Evolutionary conservation across 1,140 invertebrate species (phyloP).

Genomic region (Atopsyche davidsoni): DNA sequence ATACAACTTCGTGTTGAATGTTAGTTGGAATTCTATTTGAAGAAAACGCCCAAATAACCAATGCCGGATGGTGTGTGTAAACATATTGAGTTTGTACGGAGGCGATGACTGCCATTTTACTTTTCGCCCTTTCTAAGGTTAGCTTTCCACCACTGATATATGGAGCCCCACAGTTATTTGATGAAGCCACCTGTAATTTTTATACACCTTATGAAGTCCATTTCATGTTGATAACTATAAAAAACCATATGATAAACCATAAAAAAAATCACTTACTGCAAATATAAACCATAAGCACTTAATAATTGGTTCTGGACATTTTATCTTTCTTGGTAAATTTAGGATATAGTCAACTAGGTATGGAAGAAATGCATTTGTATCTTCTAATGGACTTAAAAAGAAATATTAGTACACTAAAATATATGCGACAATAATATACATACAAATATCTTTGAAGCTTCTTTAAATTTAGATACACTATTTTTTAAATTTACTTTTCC

Average conservation of each 20-base stretch:
- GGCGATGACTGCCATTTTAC: conserved; percentile 16
- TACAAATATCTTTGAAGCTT: no score
- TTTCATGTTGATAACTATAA: no score
- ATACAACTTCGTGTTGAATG: conserved; percentile 18
- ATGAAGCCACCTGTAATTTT: conserved; percentile 4
- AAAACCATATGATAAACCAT: neutral
- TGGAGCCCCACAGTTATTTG: neutral
- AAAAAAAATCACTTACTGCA: no score
- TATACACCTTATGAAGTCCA: no score
- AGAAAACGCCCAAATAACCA: conserved; percentile 24
- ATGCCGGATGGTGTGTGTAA: conserved; percentile 24
- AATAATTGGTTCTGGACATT: conserved; percentile 15
- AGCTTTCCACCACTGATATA: conserved; percentile 12
- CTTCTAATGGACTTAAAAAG: conserved; percentile 7
- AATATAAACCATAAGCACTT: conserved; percentile 29
- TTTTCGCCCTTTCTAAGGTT: conserved; percentile 19
- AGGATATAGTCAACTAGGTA: conserved; percentile 23
- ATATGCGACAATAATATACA: neutral
- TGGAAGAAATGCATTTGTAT: conserved; percentile 9
- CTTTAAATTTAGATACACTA: no score
- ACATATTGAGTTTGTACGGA: conserved; percentile 13
- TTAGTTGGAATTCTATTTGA: conserved; percentile 19
- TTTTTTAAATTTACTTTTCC: no score
- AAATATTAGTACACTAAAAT: neutral
- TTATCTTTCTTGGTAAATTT: conserved; percentile 6